phyloP scores from a whole-genome alignment of 1,140 invertebrate species.

The Drosophila punjabiensis region DNA sequence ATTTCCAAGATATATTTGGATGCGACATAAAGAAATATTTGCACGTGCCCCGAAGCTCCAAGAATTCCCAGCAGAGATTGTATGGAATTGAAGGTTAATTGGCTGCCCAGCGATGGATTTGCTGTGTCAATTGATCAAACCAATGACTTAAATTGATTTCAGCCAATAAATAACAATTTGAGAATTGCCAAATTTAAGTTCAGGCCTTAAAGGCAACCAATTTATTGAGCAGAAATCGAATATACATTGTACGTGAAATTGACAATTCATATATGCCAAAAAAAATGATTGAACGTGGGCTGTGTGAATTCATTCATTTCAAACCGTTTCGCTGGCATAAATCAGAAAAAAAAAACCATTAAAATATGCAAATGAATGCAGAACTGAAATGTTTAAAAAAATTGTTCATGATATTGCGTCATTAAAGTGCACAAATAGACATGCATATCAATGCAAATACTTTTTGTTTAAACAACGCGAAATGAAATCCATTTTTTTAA shows the following conservation, averaged over 20 bases:
- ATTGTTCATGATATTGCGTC: conserved; percentile 28
- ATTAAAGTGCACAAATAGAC: conserved; percentile 33
- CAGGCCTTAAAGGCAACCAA: conserved; percentile 22
- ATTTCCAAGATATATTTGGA: conserved; percentile 17
- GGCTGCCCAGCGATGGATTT: conserved; percentile 38
- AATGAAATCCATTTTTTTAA: conserved; percentile 1
- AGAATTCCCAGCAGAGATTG: conserved; percentile 22
- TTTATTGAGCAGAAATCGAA: conserved; percentile 34
- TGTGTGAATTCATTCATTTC: conserved; percentile 50
- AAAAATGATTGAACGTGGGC: conserved; percentile 40
- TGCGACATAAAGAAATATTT: conserved; percentile 16
- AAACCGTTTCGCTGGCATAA: conserved; percentile 35
- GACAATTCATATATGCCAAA: conserved; percentile 34
- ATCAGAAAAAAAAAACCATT: conserved; percentile 47
- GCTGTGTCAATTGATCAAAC: conserved; percentile 41
- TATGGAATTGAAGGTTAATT: conserved; percentile 62
- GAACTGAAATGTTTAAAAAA: conserved; percentile 22
- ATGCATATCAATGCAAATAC: conserved; percentile 1
- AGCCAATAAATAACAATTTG: conserved; percentile 39
- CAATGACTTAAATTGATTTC: conserved; percentile 37
- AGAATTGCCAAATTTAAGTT: conserved; percentile 36
- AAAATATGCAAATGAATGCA: conserved; percentile 62
- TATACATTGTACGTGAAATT: conserved; percentile 34
- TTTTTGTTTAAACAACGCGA: conserved; percentile 11
- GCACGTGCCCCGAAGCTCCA: conserved; percentile 24